Evolutionary conservation across 2,888 invertebrate genomes (phyloP).

Genomic region (Celastrina argiolus): DNA sequence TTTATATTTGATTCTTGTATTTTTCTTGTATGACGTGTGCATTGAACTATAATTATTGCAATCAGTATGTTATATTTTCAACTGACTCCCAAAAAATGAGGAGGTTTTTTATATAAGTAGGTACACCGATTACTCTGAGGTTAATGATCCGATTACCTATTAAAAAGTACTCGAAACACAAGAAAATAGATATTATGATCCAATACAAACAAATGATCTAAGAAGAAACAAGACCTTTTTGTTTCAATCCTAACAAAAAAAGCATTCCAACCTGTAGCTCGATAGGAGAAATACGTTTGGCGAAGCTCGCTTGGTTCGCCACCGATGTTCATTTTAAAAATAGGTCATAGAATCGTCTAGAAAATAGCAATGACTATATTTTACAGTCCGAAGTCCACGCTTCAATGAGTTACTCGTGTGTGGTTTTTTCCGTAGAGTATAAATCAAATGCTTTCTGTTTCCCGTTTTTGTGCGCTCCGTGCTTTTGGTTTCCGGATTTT

Average conservation of each 20-base stretch:
- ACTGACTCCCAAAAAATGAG: too few relatives aligned
- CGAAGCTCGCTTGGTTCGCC: background rate
- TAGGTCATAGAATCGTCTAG: constrained; percentile 4
- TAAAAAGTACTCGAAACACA: too few relatives aligned
- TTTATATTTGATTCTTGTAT: too few relatives aligned
- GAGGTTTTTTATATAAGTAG: too few relatives aligned
- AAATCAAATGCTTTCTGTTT: constrained; percentile 6
- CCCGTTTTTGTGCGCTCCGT: background rate
- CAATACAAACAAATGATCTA: background rate
- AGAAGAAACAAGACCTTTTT: background rate
- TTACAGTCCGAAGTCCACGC: constrained; percentile 4
- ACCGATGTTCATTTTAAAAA: constrained; percentile 7
- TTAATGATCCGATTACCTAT: too few relatives aligned
- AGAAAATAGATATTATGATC: too few relatives aligned
- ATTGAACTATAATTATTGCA: too few relatives aligned
- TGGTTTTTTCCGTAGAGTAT: background rate
- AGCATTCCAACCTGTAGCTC: constrained; percentile 6
- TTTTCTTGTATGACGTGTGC: too few relatives aligned
- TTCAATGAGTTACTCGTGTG: constrained; percentile 1
- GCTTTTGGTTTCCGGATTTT: background rate
- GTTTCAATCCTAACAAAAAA: background rate
- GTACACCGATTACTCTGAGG: too few relatives aligned
- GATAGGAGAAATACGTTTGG: background rate
- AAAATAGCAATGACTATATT: background rate
- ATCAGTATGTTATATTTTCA: too few relatives aligned